Conservation (phyloP, 2,113 vertebrate genomes). For the Meles meles region DNA sequence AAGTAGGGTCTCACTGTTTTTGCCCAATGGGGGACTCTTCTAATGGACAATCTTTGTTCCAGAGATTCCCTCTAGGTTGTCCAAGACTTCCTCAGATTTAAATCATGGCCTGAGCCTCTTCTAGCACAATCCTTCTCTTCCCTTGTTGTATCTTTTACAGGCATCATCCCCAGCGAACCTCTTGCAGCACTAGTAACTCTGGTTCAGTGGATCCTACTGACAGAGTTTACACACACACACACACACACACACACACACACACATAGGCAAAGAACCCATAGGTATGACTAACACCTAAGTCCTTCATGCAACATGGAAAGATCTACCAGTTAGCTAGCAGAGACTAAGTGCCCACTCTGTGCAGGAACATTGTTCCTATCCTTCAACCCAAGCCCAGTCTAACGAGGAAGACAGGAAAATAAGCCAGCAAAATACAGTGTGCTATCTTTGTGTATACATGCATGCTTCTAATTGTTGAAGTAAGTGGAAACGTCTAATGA, state of each 20-base stretch:
- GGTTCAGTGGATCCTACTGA: background rate
- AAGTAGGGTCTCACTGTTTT: background rate
- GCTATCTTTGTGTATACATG: background rate
- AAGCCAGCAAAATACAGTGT: background rate
- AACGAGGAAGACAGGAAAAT: background rate
- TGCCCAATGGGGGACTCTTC: background rate
- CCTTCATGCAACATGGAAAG: background rate
- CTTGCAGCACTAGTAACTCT: background rate
- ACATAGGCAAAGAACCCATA: background rate
- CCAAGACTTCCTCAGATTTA: background rate
- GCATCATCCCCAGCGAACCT: background rate
- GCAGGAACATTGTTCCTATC: background rate
- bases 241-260: background rate
- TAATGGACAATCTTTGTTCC: background rate
- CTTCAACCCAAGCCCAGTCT: background rate
- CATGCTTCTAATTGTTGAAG: conserved; percentile 11
- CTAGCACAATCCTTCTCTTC: background rate
- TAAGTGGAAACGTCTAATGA: conserved; percentile 4
- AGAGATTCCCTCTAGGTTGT: background rate
- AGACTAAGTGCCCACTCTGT: background rate
- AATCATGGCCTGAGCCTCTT: background rate
- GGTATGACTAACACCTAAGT: background rate
- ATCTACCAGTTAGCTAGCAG: background rate
- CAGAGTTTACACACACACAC: background rate
- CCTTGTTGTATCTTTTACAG: background rate